Evolutionary conservation across 2,888 invertebrate species (phyloP).

Genomic region (Liodrosophila aerea): DNA sequence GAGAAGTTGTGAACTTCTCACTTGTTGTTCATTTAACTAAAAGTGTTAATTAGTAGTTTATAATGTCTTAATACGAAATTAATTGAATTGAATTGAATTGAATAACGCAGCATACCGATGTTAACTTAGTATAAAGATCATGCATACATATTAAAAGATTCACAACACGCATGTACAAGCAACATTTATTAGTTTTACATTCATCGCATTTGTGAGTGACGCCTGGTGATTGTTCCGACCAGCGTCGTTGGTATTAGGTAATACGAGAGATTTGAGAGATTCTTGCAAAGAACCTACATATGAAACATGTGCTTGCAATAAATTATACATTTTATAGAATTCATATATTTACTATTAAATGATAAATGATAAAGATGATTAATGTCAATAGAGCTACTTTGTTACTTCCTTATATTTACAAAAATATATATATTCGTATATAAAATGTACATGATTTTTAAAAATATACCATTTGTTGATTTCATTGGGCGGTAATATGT

Average conservation of each 20-base stretch:
- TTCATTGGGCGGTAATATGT: too few species aligned
- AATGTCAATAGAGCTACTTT: constrained; percentile 48
- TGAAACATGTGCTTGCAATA: constrained; percentile 57
- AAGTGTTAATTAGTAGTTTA: constrained; percentile 55
- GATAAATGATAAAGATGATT: constrained; percentile 30
- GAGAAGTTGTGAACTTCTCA: constrained; percentile 52
- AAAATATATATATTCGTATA: constrained; percentile 39
- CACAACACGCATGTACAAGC: constrained; percentile 19
- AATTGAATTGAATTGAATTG: constrained; percentile 15
- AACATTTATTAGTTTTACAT: constrained; percentile 35
- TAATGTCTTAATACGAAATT: constrained; percentile 20
- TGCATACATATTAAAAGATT: constrained; percentile 10
- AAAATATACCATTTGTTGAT: constrained; percentile 4
- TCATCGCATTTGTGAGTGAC: constrained; percentile 51
- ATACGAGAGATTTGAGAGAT: constrained; percentile 31
- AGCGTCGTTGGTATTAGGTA: constrained; percentile 36
- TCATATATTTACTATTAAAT: constrained; percentile 47
- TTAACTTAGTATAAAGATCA: constrained; percentile 25
- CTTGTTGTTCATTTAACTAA: constrained; percentile 61
- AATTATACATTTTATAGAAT: constrained; percentile 53
- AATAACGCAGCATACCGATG: constrained; percentile 30
- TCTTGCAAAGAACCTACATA: constrained; percentile 48
- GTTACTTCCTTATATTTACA: constrained; percentile 60
- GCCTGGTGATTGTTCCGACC: constrained; percentile 39
- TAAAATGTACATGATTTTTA: constrained; percentile 35